A percentile compares a stretch with the other conserved stretches of the same genome.
Evolutionary conservation across 1,140 invertebrate species (phyloP).

Genomic region (Agrypnia vestita): DNA sequence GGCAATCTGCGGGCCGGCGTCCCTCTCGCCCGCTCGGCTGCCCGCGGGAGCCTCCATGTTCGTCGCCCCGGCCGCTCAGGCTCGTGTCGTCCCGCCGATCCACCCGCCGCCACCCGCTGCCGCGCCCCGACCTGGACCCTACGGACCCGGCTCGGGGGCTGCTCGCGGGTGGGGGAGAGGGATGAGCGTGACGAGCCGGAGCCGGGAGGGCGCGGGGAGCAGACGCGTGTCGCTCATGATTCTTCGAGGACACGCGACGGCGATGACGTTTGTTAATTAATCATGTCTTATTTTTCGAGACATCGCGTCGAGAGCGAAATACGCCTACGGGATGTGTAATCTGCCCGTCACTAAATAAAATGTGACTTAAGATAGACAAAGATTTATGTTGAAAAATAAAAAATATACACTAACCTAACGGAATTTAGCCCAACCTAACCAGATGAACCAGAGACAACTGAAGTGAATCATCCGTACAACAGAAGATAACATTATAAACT

Average conservation of each 20-base stretch:
- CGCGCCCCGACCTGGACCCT: background rate
- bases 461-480: too few relatives aligned
- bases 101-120: background rate
- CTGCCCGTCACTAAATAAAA: too few relatives aligned
- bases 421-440: too few relatives aligned
- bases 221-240: conserved; percentile 28
- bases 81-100: background rate
- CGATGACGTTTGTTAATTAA: conserved; percentile 22
- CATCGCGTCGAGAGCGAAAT: too few relatives aligned
- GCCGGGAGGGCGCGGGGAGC: background rate
- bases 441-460: too few relatives aligned
- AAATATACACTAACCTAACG: too few relatives aligned
- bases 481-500: too few relatives aligned
- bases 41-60: conserved; percentile 43
- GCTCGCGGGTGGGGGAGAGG: background rate
- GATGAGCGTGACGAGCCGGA: background rate
- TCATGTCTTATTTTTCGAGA: background rate
- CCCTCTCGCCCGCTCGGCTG: conserved; percentile 47
- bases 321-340: too few relatives aligned
- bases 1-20: conserved; percentile 24
- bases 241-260: conserved; percentile 6
- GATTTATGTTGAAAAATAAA: too few relatives aligned
- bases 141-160: background rate
- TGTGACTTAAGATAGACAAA: too few relatives aligned
- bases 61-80: conserved; percentile 38